Evolutionary conservation across 2,888 invertebrate genomes (phyloP), one percentile per base, ranked within the genome.

Genomic region (Pollenia griseotomentosa): DNA sequence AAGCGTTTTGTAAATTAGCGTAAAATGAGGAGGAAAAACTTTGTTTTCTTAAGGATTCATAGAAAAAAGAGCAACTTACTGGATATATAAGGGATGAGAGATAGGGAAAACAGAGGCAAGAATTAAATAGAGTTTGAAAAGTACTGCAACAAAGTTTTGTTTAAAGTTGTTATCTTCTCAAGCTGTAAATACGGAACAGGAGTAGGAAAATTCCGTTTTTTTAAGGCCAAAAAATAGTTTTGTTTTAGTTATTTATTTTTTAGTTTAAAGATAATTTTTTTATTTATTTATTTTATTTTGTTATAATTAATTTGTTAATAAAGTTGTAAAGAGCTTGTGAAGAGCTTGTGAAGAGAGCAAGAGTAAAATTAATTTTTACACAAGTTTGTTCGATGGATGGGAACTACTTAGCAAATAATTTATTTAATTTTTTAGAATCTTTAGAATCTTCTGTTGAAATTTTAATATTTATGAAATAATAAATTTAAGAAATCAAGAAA

Each of bases 1-100:
- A 59, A 46, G 71, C 80, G 57, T 51, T 33, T 33, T 65, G 44
- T 59, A 86, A 86, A 86, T 86, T 86, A 86, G 80, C 86, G 83
- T 51, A 65, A 80, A 78, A 68, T 75, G 33, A 65, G 14, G 63
- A 33, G 40, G 0, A 53, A 65, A 83, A 83, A 86, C 46, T 74
- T 80, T 68, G 33, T 51, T 19, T 75, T 40, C 40, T 59, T 12
- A n/a, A 9, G 9, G 16, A 42, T 55, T 19, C n/a, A 65, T 42
- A 42, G 1, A 77, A 57, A 61, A 63, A 74, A 42, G 6, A 51
- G n/a, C 44, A 84, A 80, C 61, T 79, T 80, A 71, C 42, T 23
- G 8, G 19, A 80, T 42, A 73, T 33, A 33, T n/a, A 8, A 5
- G 44, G 7, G 7, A 16, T 48, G n/a, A 61, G 40, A 51, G 9